phyloP scores from a whole-genome alignment of 2,888 invertebrate species.

The Silvanus unidentatus region DNA sequence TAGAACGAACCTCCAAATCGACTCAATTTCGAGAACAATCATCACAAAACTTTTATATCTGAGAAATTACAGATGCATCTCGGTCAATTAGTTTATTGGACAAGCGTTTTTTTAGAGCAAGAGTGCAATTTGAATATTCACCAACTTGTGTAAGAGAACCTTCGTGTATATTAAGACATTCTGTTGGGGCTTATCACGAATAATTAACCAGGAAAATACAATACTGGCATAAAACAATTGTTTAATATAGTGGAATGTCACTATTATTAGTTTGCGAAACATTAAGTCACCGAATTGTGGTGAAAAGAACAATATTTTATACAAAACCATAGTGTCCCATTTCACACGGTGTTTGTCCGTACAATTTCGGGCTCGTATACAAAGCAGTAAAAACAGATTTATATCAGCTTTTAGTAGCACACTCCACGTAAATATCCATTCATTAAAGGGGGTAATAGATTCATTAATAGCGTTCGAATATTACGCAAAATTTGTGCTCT shows the following conservation, averaged over 20 bases:
- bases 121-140: no score
- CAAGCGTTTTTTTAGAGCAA: no score
- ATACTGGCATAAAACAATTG: slow-evolving; percentile 3
- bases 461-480: not conserved
- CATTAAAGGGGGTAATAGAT: not conserved
- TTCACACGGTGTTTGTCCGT: slow-evolving; percentile 4
- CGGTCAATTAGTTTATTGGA: no score
- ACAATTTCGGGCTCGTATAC: slow-evolving; percentile 2
- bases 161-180: no score
- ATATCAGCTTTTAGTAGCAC: not conserved
- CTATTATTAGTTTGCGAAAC: slow-evolving; percentile 25
- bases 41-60: no score
- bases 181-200: not conserved
- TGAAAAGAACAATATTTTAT: slow-evolving; percentile 1
- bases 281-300: slow-evolving; percentile 19
- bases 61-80: no score
- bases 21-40: no score
- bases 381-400: not conserved
- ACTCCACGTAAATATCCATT: not conserved
- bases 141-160: no score
- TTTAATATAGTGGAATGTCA: slow-evolving; percentile 12
- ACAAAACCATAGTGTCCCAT: slow-evolving; percentile 1
- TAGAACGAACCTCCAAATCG: no score
- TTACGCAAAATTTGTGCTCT: not conserved
- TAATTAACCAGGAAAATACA: slow-evolving; percentile 2